Conservation (phyloP, 92 coral and sea anemone genomes). For the Epizoanthus illoricatus region DNA sequence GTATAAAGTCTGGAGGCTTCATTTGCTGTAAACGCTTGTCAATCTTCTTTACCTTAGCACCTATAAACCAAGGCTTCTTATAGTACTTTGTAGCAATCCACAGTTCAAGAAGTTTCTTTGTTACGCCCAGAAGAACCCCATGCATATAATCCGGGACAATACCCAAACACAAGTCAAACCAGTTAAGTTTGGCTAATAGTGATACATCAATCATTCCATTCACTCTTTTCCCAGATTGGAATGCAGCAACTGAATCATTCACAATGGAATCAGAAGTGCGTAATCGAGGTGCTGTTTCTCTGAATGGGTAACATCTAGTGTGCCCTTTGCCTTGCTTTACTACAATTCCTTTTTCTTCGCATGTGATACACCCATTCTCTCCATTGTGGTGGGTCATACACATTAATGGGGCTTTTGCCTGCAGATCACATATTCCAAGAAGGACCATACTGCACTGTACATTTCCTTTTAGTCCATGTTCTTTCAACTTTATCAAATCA, state of each 20-base stretch:
- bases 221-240: constrained; percentile 36
- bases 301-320: constrained; percentile 44
- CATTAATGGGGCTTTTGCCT: constrained; percentile 51
- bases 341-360: constrained; percentile 50
- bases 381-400: constrained; percentile 64
- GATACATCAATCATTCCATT: constrained; percentile 46
- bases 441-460: constrained; percentile 33
- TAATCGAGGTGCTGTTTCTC: constrained; percentile 32
- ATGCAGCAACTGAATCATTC: constrained; percentile 36
- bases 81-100: constrained; percentile 46
- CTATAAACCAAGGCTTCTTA: constrained; percentile 54
- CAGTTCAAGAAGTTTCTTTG: constrained; percentile 48
- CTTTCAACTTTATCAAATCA: constrained; percentile 29
- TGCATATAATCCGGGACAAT: constrained; percentile 67
- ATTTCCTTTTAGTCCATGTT: constrained; percentile 13
- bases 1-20: constrained; percentile 56
- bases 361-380: constrained; percentile 45
- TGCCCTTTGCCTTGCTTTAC: constrained; percentile 63
- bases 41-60: constrained; percentile 43
- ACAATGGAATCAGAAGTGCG: constrained; percentile 39
- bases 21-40: constrained; percentile 45
- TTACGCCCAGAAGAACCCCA: constrained; percentile 55
- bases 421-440: constrained; percentile 51
- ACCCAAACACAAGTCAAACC: constrained; percentile 52
- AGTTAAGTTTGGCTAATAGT: constrained; percentile 42